phyloP scores from a whole-genome alignment of 2,113 vertebrate genomes.

The Pheucticus melanocephalus region DNA sequence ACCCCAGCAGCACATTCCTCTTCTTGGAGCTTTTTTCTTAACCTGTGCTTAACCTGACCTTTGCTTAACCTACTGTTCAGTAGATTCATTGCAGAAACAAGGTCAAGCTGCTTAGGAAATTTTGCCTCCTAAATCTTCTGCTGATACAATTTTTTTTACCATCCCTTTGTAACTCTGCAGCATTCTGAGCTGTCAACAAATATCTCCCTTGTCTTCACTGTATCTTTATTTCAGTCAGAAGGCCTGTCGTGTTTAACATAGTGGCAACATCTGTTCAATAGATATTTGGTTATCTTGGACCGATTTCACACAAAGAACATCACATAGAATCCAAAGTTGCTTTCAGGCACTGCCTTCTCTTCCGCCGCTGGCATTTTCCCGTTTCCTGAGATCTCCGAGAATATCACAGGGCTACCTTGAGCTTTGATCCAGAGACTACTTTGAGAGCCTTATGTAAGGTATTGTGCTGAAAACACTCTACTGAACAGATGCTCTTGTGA shows the following conservation, averaged over 20 bases:
- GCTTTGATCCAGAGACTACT: not conserved
- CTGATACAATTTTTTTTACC: not conserved
- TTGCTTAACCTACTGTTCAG: slow-evolving; percentile 38
- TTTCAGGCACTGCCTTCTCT: not conserved
- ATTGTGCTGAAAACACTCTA: not conserved
- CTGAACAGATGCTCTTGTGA: not conserved
- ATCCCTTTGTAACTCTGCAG: not conserved
- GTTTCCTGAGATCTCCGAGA: not conserved
- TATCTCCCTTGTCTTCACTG: not conserved
- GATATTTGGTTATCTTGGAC: not conserved
- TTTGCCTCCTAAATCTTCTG: slow-evolving; percentile 17
- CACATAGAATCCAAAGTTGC: not conserved
- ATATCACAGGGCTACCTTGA: not conserved
- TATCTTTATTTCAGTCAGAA: not conserved
- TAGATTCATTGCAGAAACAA: slow-evolving; percentile 19
- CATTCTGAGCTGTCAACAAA: not conserved
- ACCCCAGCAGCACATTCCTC: slow-evolving; percentile 34
- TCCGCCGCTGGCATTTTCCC: not conserved
- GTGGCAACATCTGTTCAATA: not conserved
- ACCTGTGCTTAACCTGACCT: slow-evolving; percentile 46
- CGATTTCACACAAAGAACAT: not conserved
- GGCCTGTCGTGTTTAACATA: not conserved
- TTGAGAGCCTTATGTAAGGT: not conserved
- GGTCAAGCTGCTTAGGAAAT: slow-evolving; percentile 9
- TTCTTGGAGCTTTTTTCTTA: slow-evolving; percentile 12